Percentiles rank a stretch among this genome's conserved stretches.
Conservation (phyloP, 1,140 invertebrate species). For the Physella acuta region DNA sequence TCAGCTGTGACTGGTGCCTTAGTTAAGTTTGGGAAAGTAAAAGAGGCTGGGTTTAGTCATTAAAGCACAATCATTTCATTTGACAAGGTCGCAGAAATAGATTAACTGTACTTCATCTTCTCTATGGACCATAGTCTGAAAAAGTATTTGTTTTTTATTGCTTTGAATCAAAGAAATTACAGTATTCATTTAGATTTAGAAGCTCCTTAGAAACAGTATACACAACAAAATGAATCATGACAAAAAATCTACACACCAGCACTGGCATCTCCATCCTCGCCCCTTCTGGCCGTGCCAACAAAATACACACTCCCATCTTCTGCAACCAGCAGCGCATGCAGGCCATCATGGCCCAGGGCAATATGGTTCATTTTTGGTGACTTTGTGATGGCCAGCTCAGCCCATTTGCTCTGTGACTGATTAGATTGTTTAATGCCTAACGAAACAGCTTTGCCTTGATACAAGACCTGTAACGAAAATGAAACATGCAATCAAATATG, state of each 20-base stretch:
- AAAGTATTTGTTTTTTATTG: too few relatives aligned
- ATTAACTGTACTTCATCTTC: too few relatives aligned
- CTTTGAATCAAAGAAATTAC: too few relatives aligned
- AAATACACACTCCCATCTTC: constrained; percentile 89
- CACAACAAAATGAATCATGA: not conserved
- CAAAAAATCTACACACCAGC: constrained; percentile 54
- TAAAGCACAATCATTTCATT: too few relatives aligned
- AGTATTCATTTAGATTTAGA: too few relatives aligned
- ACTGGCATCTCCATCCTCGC: constrained; percentile 84
- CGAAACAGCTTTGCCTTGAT: constrained; percentile 75
- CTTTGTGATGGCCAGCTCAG: constrained; percentile 76
- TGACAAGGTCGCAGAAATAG: too few relatives aligned
- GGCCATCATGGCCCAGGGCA: constrained; percentile 88
- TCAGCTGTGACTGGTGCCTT: too few relatives aligned
- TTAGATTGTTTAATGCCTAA: constrained; percentile 73
- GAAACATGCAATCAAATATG: too few relatives aligned
- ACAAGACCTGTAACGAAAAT: constrained; percentile 66
- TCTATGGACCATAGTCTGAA: too few relatives aligned
- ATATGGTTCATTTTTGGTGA: constrained; percentile 76
- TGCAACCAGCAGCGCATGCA: constrained; percentile 82
- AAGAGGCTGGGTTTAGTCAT: too few relatives aligned
- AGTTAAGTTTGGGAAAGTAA: too few relatives aligned
- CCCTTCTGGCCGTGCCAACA: constrained; percentile 83
- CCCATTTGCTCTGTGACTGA: constrained; percentile 69
- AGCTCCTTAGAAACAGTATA: too few relatives aligned